Evolutionary conservation across 2,113 vertebrate species (phyloP), one percentile per base, ranked within the genome.

Genomic region (Cottus gobio): DNA sequence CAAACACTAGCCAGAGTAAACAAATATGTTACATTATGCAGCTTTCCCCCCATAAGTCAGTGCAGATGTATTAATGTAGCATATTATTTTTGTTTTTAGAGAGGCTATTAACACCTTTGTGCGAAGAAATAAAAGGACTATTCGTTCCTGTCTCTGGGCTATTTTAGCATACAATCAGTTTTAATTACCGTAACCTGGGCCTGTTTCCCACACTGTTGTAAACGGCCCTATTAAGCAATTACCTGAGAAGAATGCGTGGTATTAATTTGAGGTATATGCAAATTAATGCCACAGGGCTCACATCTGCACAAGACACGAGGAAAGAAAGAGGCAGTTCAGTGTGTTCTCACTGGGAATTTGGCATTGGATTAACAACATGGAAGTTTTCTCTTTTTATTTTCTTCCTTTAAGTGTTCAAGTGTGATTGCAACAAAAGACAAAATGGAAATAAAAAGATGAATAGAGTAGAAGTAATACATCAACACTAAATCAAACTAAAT

Each of bases 211-310:
- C 57, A 24, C 44, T 61, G 44, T 31, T 65, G 11, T 24, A 24
- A 37, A 7, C 4, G 24, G 54, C n/a, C 28, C 4, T 66, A 34
- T 71, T 48, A 71, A 46, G 26, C 3, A 52, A 66, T 71, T 72
- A 79, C 60, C 65, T 71, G 56, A 52, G 28, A 58, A 76, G 10
- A 61, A 77, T 80, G 65, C 31, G 37, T 39, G 61, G 24, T 58
- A 34, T 46, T 46, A 28, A 74, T 74, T 3, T 46, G 46, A 22
- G 5, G 2, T 57, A 28, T 62, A 28, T 62, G 56, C 22, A 70
- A 69, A 72, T 65, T 66, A 72, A 76, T 70, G 58, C 9, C 62
- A 77, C 57, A 79, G 20, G 24, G 22, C 9, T 46, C 62, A 82
- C 64, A 67, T 54, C 30, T 57, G 64, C 20, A 20, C 16, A 20